phyloP scores from a whole-genome alignment of 2,888 invertebrate genomes.

The Drosophila anomalata region DNA sequence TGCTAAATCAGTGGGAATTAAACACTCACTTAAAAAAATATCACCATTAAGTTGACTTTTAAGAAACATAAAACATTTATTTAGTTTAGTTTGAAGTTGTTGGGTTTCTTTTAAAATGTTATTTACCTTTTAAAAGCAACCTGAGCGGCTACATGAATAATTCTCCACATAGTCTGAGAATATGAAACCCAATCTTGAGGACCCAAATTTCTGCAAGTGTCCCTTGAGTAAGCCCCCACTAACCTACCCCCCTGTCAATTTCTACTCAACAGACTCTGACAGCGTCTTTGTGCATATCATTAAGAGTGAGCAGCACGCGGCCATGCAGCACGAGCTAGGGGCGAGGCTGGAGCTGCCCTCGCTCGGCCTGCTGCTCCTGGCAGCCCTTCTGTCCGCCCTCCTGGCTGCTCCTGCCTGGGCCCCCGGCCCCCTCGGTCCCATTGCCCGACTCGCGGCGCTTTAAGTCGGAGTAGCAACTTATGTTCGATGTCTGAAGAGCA shows the following conservation, averaged over 20 bases:
- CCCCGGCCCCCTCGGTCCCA: constrained; percentile 26
- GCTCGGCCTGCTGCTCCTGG: constrained; percentile 66
- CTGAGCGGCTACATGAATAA: neutral
- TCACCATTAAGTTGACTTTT: too few species aligned
- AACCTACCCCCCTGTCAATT: constrained; percentile 7
- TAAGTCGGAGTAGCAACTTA: constrained; percentile 57
- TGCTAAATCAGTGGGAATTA: neutral
- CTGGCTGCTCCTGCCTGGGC: constrained; percentile 44
- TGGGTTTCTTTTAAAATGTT: neutral
- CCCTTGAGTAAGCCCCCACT: neutral
- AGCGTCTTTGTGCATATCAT: constrained; percentile 93
- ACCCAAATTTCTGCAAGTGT: neutral
- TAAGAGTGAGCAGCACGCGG: constrained; percentile 89
- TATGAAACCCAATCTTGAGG: neutral
- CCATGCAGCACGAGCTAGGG: constrained; percentile 86
- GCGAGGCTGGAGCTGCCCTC: constrained; percentile 77
- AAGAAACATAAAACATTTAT: neutral
- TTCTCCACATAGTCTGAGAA: neutral
- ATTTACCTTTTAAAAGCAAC: neutral
- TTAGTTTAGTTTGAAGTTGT: neutral
- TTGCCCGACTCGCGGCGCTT: constrained; percentile 38
- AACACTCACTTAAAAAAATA: neutral
- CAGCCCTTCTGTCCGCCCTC: constrained; percentile 43
- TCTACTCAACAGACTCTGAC: constrained; percentile 87
- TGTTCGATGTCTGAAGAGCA: constrained; percentile 59